Evolutionary conservation across 2,888 invertebrate genomes (phyloP).

Genomic region (Zaprionus obscuricornis): DNA sequence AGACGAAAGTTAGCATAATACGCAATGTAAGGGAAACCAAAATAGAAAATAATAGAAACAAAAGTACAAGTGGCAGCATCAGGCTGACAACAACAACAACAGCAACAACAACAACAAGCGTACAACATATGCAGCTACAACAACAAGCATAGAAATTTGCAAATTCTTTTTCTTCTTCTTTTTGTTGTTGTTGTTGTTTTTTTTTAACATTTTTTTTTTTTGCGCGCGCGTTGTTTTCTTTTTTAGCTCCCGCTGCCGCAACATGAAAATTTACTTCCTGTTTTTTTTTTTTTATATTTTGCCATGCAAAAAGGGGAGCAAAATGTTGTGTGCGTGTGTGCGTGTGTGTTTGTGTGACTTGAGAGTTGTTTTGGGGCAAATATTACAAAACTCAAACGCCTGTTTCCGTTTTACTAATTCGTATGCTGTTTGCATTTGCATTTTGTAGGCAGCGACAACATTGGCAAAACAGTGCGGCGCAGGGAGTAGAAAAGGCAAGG

Average conservation of each 20-base stretch:
- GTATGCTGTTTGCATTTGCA: slow-evolving; percentile 75
- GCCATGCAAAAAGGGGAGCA: slow-evolving; percentile 26
- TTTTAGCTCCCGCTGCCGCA: slow-evolving; percentile 38
- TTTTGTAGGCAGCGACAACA: slow-evolving; percentile 64
- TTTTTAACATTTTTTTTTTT: no score
- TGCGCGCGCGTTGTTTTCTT: slow-evolving; percentile 2
- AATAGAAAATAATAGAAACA: neutral
- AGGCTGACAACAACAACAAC: neutral
- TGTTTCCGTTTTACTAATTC: slow-evolving; percentile 80
- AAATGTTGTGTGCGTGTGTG: neutral
- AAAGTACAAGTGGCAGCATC: no score
- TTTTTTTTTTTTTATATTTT: slow-evolving; percentile 24
- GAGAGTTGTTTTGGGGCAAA: slow-evolving; percentile 69
- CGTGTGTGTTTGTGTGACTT: slow-evolving; percentile 20
- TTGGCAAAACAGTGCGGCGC: slow-evolving; percentile 7
- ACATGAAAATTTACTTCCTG: slow-evolving; percentile 64
- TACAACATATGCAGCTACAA: neutral
- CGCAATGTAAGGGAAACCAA: neutral
- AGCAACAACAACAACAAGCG: neutral
- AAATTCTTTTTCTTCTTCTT: neutral
- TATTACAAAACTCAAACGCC: slow-evolving; percentile 78
- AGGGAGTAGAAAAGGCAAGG: neutral
- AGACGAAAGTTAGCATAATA: no score
- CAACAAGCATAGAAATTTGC: slow-evolving; percentile 11
- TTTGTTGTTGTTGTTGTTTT: neutral